Base-by-base conservation (phyloP, 1,140 invertebrate genomes). In the Arion vulgaris region DNA sequence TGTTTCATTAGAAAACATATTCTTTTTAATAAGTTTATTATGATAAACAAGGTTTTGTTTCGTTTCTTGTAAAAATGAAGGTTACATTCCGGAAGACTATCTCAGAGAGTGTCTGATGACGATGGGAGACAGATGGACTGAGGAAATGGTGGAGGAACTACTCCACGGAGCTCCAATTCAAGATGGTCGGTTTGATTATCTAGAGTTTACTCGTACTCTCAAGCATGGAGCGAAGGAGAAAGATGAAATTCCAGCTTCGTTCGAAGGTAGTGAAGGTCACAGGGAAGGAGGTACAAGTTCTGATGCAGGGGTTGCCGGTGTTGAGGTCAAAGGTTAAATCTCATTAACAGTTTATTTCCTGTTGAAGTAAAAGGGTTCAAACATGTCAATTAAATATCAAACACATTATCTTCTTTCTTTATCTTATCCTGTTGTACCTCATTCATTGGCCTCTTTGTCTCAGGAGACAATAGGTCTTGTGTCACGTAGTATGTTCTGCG, bases 161-260 rank as follows among this genome's bases (percentile, higher is more conserved):
- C 98, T 99, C 88, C 94, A 98, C 9, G 98, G 99, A 91, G 98
- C 98, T 32, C 98, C 98, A 1, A 99, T 99, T 86, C 96, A 97
- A 86, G 94, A 94, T 79, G 96, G 96, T 32, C 94, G 97, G 90
- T 99, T 99, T 89, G 97, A 99, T 93, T 99, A 99, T 92, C 94
- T 98, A 36, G 98, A 99, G 93, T 99, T 99, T 92, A 99, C 98
- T n/a, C 86, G 90, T 53, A 92, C 88, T n/a, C 86, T 93, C 28
- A 93, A 93, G 81, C 91, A 92, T 82, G 92, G 91, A 23, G 83
- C 89, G 28, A 86, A 86, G 75, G 90, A 92, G 45, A 89, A 91
- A 80, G 91, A 91, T 53, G 89, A 88, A 19, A 85, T n/a, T 2
- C 45, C 51, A 53, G 34, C 23, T 34, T 53, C 28, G 26, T 19